These are phyloP conservation scores for Agrochola lota DNA, from an alignment of 2,888 invertebrate species.

Conservation along the genomic window DNA sequence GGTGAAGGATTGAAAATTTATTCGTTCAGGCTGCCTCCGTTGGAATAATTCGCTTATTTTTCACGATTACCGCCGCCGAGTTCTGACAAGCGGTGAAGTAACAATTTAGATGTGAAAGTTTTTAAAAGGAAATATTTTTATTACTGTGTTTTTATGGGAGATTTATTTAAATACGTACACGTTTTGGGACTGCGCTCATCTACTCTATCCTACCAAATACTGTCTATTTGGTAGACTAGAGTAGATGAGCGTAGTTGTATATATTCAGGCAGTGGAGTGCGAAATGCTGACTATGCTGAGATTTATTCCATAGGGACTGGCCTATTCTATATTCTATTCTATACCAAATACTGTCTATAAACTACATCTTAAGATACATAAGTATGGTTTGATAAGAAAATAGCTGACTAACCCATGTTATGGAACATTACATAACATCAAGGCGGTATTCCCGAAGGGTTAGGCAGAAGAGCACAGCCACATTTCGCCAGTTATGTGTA, in stretches of 20 bases:
- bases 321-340: no score
- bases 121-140: conserved; percentile 47
- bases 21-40: conserved; percentile 66
- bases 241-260: background rate
- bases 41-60: conserved; percentile 71
- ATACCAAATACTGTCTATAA: no score
- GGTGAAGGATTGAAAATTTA: conserved; percentile 76
- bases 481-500: no score
- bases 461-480: no score
- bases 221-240: background rate
- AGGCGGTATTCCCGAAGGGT: no score
- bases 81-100: conserved; percentile 55
- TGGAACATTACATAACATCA: background rate
- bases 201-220: no score
- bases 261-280: background rate
- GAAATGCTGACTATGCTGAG: no score
- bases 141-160: conserved; percentile 29
- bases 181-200: background rate
- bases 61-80: conserved; percentile 60
- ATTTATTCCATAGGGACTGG: background rate
- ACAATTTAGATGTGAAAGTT: conserved; percentile 58
- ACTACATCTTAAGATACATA: background rate
- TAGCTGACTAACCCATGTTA: no score
- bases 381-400: no score
- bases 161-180: conserved; percentile 38